Evolutionary conservation across 2,888 invertebrate genomes (phyloP), one percentile per base, ranked within the genome.

Genomic region (Plagodis pulveraria): DNA sequence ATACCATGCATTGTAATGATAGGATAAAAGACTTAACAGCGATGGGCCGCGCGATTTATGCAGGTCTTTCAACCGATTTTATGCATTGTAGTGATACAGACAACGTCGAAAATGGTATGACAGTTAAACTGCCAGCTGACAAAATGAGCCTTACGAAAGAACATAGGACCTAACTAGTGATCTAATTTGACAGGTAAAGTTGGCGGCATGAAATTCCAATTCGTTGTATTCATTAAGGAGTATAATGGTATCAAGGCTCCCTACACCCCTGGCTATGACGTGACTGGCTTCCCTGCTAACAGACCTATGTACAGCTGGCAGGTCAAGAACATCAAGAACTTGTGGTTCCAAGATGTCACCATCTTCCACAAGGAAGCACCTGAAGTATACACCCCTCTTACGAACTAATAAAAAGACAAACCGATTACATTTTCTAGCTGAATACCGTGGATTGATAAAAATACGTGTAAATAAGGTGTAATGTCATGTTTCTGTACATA

Each of bases 181-280:
- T 47, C 42, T 22, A 6, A 11, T 33, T 45, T 53, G 22, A 7
- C 65, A 69, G 96, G 96, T 73, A 94, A 89, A 71, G 84, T 84
- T 46, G 93, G 93, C 56, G 96, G 96, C 45, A 90, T 94, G 83
- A 91, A 93, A 48, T 94, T 93, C 89, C 94, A 94, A 66, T 75
- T 96, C 57, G 94, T 93, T 82, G 93, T 94, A 58, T 91, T 94
- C 45, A 86, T 89, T 53, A 77, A 81, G 35, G 79, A 86, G 7
- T 86, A 87, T 48, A 69, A 69, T 11, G 51, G 64, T 41, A 64
- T 72, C 57, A 72, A 75, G 5, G 56, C 67, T 0, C 74, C 68
- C 47, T 41, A 54, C 48, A 78, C 80, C 5, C 74, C 80, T 10
- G 84, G 84, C 9, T 93, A 86, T 73, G 93, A 94, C 65, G 87